These are phyloP conservation scores for Rotaria socialis DNA, from an alignment of 2,888 invertebrate genomes.

Conservation along the genomic window DNA sequence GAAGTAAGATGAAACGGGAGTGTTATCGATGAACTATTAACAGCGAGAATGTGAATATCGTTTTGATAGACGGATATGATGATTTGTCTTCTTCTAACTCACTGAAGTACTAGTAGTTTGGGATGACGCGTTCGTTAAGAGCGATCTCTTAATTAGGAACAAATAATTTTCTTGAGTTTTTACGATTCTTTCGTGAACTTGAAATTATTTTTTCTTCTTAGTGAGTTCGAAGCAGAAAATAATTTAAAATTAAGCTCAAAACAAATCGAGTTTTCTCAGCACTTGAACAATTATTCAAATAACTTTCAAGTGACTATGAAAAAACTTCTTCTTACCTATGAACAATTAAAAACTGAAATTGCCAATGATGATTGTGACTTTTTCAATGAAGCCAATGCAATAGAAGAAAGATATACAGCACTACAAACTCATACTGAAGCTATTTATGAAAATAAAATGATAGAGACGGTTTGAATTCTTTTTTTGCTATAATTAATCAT, in stretches of 20 bases:
- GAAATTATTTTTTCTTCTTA: neutral
- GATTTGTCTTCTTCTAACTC: too few relatives aligned
- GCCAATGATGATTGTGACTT: neutral
- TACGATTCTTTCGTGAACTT: too few relatives aligned
- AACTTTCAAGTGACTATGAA: neutral
- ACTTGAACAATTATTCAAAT: neutral
- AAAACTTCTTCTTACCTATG: neutral
- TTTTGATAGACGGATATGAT: too few relatives aligned
- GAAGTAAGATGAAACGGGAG: too few relatives aligned
- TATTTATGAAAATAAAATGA: slow-evolving; percentile 16
- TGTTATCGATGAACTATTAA: too few relatives aligned
- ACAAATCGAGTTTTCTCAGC: neutral
- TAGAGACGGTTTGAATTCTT: neutral
- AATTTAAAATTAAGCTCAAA: slow-evolving; percentile 15
- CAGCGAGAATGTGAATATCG: too few relatives aligned
- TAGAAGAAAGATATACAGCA: neutral
- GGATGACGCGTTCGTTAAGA: too few relatives aligned
- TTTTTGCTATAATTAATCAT: neutral
- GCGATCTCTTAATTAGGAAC: too few relatives aligned
- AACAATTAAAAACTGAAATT: slow-evolving; percentile 14
- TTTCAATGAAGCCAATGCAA: neutral
- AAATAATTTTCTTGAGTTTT: too few relatives aligned
- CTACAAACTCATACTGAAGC: neutral
- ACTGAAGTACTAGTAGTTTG: too few relatives aligned
- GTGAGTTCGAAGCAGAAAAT: slow-evolving; percentile 28